Base-by-base conservation (phyloP, 2,888 invertebrate genomes). In the Dynastes hyllus region DNA sequence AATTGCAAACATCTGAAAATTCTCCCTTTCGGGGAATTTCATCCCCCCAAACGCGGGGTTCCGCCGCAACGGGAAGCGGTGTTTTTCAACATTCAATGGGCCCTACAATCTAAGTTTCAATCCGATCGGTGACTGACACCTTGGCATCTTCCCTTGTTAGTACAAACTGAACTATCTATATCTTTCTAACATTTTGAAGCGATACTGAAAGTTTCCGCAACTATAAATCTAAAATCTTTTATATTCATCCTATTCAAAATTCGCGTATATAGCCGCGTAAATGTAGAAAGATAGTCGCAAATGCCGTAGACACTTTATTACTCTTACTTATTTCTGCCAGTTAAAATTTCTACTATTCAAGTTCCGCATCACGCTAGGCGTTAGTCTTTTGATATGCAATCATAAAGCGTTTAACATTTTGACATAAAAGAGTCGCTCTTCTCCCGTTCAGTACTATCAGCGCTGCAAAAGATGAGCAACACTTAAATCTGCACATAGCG, bases 331-430 rank as follows among this genome's bases (percentile, higher is more conserved):
- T 40, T 73, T 71, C 32, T 37, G 16, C 1, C 37, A 9, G 27
- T 27, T 61, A 61, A 58, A 73, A 73, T 61, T 73, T 73, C 13
- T 58, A 61, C 22, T 61, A 73, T 55, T 55, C 73, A 32, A 22
- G 45, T 40, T 61, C 27, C 45, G 22, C 27, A 55, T 55, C 6
- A 40, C 27, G 16, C 29, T 29, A 73, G 61, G 45, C 22, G 40
- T 58, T 45, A 73, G 40, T 61, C 61, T 61, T 73, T 40, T 58
- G 61, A 73, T 73, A 61, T 22, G 40, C 61, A 73, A 71, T 73
- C 58, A 73, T 73, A 73, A 73, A 73, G 45, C 73, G 73, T 73
- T 73, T 73, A 73, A 73, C 61, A 73, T 73, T 61, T 45, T 61
- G 45, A 73, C 61, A 73, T 73, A 73, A 73, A 73, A 73, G 69